A percentile compares a stretch with the other conserved stretches of the same genome.
These are phyloP conservation scores for Strigops habroptila DNA, from an alignment of 2,113 vertebrate genomes.

Conservation along the genomic window DNA sequence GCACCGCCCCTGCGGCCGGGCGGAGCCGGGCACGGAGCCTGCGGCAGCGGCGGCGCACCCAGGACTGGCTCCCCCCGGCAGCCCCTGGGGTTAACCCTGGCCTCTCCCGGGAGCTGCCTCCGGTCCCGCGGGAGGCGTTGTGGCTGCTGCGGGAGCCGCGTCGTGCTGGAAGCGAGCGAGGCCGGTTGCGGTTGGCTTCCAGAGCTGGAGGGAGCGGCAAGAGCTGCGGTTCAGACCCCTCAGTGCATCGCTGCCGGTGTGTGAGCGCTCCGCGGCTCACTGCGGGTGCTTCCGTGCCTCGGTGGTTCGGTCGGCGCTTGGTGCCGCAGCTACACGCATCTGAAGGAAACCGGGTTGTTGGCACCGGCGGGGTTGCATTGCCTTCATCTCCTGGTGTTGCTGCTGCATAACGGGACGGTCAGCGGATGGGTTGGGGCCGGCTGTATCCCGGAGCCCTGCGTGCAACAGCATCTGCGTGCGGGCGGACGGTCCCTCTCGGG, in stretches of 20 bases:
- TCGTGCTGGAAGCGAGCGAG: too few relatives aligned
- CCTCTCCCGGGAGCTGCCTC: too few relatives aligned
- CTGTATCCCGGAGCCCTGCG: rapidly evolving
- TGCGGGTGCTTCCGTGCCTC: neutral
- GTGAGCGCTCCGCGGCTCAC: too few relatives aligned
- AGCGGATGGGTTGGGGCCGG: rapidly evolving
- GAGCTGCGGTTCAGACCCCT: neutral
- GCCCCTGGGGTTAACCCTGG: too few relatives aligned
- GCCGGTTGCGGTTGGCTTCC: too few relatives aligned
- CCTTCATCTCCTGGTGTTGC: neutral
- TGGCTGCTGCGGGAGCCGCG: too few relatives aligned
- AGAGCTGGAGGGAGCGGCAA: too few relatives aligned
- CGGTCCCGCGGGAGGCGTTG: too few relatives aligned
- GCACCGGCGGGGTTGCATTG: rapidly evolving
- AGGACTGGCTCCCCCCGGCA: too few relatives aligned
- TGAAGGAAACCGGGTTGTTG: neutral
- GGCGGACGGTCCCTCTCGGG: neutral
- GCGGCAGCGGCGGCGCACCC: too few relatives aligned
- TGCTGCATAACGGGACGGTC: rapidly evolving
- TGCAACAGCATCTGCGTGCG: rapidly evolving
- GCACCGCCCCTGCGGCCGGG: neutral
- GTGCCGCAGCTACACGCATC: rapidly evolving
- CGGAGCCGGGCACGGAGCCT: too few relatives aligned
- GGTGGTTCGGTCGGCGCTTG: neutral
- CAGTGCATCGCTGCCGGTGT: neutral